phyloP scores from a whole-genome alignment of 2,113 vertebrate genomes.

The Triplophysa dalaica region DNA sequence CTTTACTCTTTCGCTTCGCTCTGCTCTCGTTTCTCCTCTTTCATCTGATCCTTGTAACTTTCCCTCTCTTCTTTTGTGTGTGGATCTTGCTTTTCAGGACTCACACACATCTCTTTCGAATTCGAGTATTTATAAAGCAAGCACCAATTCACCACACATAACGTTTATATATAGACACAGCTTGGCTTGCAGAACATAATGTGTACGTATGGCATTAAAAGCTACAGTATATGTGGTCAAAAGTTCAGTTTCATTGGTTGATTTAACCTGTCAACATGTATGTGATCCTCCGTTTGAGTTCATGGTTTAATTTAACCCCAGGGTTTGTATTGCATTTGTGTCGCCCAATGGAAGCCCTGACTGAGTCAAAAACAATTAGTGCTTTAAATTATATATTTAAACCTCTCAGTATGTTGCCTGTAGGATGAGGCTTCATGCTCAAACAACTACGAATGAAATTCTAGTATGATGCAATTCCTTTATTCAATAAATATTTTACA shows the following conservation, averaged over 20 bases:
- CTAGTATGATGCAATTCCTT: not conserved
- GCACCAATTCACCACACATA: constrained; percentile 52
- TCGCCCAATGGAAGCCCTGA: constrained; percentile 17
- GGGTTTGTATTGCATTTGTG: not conserved
- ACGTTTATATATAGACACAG: constrained; percentile 20
- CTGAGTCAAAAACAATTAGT: not conserved
- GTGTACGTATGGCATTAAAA: not conserved
- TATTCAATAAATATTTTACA: not conserved
- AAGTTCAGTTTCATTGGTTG: constrained; percentile 17
- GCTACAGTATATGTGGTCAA: not conserved
- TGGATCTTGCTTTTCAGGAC: constrained; percentile 27
- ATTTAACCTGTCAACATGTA: not conserved
- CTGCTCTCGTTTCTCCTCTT: constrained; percentile 48
- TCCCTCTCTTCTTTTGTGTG: constrained; percentile 17
- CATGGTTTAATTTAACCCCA: constrained; percentile 22
- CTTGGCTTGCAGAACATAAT: too few relatives aligned
- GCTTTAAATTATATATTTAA: not conserved
- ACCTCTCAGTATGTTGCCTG: not conserved
- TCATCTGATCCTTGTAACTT: constrained; percentile 42
- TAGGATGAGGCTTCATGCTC: not conserved
- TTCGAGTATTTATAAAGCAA: constrained; percentile 61
- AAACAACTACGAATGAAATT: not conserved
- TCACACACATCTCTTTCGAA: constrained; percentile 62
- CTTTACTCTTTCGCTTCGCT: constrained; percentile 67
- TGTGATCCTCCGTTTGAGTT: constrained; percentile 21